Conservation (phyloP, 2,888 invertebrate species). For the Lasioglossum vierecki region DNA sequence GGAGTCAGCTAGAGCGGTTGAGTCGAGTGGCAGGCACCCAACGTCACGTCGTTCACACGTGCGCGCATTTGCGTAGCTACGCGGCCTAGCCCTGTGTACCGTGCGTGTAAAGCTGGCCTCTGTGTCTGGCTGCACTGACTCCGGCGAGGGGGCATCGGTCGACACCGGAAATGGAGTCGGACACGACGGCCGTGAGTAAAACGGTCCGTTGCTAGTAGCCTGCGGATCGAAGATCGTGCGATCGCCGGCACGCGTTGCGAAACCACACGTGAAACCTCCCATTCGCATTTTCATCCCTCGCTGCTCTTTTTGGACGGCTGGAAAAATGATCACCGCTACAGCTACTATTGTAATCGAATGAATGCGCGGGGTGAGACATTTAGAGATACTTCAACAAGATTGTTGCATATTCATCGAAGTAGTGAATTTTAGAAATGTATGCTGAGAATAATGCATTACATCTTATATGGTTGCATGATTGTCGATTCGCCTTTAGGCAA, state of each 20-base stretch:
- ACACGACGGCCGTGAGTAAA: conserved; percentile 46
- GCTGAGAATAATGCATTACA: no score
- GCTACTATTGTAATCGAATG: no score
- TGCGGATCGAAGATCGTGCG: conserved; percentile 27
- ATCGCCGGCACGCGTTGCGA: background rate
- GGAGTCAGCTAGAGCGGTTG: conserved; percentile 77
- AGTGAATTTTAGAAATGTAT: no score
- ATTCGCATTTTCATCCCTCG: background rate
- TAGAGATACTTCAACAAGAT: no score
- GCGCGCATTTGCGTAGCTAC: conserved; percentile 51
- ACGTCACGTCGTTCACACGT: conserved; percentile 71
- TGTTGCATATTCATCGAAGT: no score
- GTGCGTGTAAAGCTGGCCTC: conserved; percentile 29
- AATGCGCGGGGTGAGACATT: no score
- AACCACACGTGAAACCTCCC: background rate
- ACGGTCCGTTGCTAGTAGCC: conserved; percentile 22
- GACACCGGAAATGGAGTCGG: conserved; percentile 50
- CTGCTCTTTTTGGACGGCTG: background rate
- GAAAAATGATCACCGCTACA: background rate
- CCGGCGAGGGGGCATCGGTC: conserved; percentile 44
- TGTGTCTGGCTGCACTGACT: conserved; percentile 17
- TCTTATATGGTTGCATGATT: no score
- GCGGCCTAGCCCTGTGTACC: conserved; percentile 12
- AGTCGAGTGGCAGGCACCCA: conserved; percentile 76
- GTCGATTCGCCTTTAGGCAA: no score